Base-by-base conservation (phyloP, 1,140 invertebrate genomes). In the Tetramorium simillimum region DNA sequence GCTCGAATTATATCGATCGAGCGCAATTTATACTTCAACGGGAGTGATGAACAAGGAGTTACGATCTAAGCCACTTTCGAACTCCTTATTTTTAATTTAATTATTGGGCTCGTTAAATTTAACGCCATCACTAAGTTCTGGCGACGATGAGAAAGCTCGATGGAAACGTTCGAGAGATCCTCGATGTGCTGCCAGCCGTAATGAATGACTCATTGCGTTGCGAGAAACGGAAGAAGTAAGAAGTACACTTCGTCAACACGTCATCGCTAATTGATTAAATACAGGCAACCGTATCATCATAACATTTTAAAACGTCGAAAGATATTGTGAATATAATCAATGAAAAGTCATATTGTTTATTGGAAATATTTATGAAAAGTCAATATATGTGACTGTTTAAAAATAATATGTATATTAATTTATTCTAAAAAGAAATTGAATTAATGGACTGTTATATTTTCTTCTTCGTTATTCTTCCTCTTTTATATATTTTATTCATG, bases 41-140 rank as follows among this genome's bases (percentile, higher is more conserved):
- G 3, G 18, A 73, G 28, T 12, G 51, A 72, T 51, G 65, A 73
- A 16, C 67, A 21, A 46, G 46, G 16, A 46, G 14, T 82, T 56
- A 33, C 40, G 67, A 58, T 82, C 49, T 58, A 14, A 7, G 24
- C 43, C 18, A 43, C 49, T 81, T 56, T 58, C 24, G 5, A 72
- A 69, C 24, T 46, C 37, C 21, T 82, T 33, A 43, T 82, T 73
- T 82, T 51, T 72, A 72, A 58, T 72, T 73, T 82, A 82, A 82
- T 82, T 73, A 40, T 67, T 81, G 40, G 16, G 60, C 77, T 81
- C 33, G 63, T 84, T 84, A 84, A 75, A 76, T 84, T 76, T 37
- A 75, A 63, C 75, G 33, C 43, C 73, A n/a, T 77, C 70, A 43
- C 37, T 49, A 46, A 37, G 24, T 46, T 37, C 37, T 18, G 21